These are phyloP conservation scores for Zaprionus vittiger DNA, from an alignment of 1,140 invertebrate genomes.

Conservation along the genomic window DNA sequence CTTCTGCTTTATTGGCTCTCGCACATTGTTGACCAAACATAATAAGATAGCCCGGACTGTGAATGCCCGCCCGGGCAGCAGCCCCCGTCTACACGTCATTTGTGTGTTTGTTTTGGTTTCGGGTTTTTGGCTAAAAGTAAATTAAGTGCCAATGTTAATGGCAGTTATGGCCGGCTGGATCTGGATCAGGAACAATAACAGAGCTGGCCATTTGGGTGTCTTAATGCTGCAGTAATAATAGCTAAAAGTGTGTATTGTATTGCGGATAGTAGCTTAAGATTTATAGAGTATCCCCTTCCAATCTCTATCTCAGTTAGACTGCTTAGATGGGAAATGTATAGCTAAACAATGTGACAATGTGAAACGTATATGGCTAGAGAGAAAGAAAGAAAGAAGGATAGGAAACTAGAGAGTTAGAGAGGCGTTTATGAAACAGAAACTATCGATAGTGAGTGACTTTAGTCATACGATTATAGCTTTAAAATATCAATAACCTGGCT, in stretches of 20 bases:
- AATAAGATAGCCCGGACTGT: constrained; percentile 64
- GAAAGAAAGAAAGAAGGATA: background rate
- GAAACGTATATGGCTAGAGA: constrained; percentile 7
- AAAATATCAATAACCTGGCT: background rate
- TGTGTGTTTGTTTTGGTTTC: constrained; percentile 70
- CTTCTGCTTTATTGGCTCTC: constrained; percentile 48
- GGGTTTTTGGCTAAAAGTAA: constrained; percentile 75
- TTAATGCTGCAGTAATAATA: constrained; percentile 80
- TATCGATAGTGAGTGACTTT: too few species aligned
- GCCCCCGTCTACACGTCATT: constrained; percentile 54
- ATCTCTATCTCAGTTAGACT: background rate
- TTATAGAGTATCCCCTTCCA: constrained; percentile 46
- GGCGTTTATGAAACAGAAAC: too few species aligned
- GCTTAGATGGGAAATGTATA: background rate
- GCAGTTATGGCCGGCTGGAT: constrained; percentile 73
- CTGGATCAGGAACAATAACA: constrained; percentile 68
- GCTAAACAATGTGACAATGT: background rate
- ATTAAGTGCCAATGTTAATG: constrained; percentile 82
- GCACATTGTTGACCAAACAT: constrained; percentile 77
- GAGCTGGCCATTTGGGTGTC: constrained; percentile 75
- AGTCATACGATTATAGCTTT: too few species aligned
- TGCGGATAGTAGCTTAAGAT: constrained; percentile 72
- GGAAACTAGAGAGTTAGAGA: background rate
- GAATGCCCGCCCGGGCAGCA: constrained; percentile 1
- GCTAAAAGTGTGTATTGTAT: constrained; percentile 71